Conservation (phyloP, 2,797 vertebrate species). For the Thamnophis elegans region DNA sequence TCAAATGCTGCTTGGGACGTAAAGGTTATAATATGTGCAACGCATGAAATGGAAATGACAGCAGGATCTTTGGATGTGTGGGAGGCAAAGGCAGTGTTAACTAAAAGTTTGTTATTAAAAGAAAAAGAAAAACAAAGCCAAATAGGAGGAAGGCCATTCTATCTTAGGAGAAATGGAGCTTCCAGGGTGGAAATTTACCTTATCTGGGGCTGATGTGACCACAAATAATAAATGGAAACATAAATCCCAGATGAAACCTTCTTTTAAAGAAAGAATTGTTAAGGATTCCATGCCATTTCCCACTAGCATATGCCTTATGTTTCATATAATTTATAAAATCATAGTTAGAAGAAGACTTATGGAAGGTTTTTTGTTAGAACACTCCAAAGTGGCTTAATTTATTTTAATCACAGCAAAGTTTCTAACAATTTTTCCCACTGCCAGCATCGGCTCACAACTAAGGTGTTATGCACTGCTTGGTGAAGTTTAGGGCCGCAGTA, state of each 20-base stretch:
- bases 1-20: not conserved
- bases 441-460: too few species aligned
- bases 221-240: not conserved
- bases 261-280: conserved; percentile 35
- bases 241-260: conserved; percentile 11
- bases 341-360: not conserved
- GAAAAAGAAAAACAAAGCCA: not conserved
- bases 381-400: not conserved
- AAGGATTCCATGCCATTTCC: not conserved
- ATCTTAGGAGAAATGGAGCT: conserved; percentile 3
- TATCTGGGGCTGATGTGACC: not conserved
- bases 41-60: accelerated
- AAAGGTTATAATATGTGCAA: not conserved
- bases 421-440: not conserved
- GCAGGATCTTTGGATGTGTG: not conserved
- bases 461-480: too few species aligned
- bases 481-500: not conserved
- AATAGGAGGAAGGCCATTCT: not conserved
- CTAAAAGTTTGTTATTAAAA: not conserved
- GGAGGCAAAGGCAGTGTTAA: not conserved
- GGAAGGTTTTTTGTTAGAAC: conserved; percentile 15
- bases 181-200: not conserved
- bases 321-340: not conserved
- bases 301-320: not conserved
- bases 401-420: not conserved